Base-by-base conservation (phyloP, 1,140 invertebrate genomes). In the Epicauta chinensis region DNA sequence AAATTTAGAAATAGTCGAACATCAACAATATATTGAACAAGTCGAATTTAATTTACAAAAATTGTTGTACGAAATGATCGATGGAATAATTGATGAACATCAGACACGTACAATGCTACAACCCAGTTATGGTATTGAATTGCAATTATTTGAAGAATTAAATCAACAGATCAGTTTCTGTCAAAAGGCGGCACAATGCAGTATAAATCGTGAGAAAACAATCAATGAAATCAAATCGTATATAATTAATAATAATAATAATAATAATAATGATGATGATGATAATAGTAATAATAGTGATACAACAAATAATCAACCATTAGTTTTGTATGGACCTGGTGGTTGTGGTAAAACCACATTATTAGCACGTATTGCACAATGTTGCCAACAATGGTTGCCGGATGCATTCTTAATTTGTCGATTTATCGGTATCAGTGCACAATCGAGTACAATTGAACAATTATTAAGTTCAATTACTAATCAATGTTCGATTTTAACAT, bases 341-440 rank as follows among this genome's bases (percentile, higher is more conserved):
- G 90, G 89, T 13, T 85, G 84, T 69, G 90, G 90, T 1, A 91
- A 91, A 71, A 87, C 84, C 2, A 83, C 86, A 3, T 70, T 91
- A 3, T 72, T 89, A 5, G 84, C 86, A 2, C 78, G 86, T 58
- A 78, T 84, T 3, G 80, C 80, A 16, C 78, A 82, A 54, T 78
- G 75, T 55, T 81, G 74, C 66, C 79, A 78, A 62, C 77, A 71
- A 55, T 88, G 85, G 82, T 75, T 81, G 53, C 80, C 81, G 1
- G 81, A 87, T 59, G 73, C 80, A 7, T 72, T 76, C 55, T 59
- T 80, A 2, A 58, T 83, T 9, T 65, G 81, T 34, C 75, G 86
- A 61, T 83, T 82, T 62, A 75, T 81, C 34, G 82, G 83, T 44
- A 73, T 84, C 16, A 86, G 85, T 32, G 73, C 78, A 10, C 76